phyloP scores from a whole-genome alignment of 1,140 invertebrate species.

The Ectropis grisescens region DNA sequence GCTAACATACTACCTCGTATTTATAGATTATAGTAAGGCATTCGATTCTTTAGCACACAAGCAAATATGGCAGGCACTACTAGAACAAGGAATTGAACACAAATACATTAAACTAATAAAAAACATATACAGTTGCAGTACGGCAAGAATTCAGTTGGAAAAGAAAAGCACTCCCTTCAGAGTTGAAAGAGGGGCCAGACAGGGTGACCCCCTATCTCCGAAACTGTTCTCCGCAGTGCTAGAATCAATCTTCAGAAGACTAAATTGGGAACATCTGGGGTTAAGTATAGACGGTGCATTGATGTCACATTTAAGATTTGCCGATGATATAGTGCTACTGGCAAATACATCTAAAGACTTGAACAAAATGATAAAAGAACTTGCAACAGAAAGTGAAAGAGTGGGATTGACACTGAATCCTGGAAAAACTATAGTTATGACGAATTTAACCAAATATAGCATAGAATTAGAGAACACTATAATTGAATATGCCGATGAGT shows the following conservation, averaged over 20 bases:
- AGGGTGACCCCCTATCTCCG: conserved; percentile 21
- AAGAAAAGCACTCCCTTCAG: conserved; percentile 12
- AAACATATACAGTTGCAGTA: conserved; percentile 12
- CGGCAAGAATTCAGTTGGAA: conserved; percentile 17
- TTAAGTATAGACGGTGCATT: no score
- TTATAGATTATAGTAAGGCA: conserved; percentile 8
- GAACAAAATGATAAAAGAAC: no score
- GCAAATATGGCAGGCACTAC: conserved; percentile 20
- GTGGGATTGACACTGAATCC: conserved; percentile 18
- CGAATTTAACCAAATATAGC: conserved; percentile 10
- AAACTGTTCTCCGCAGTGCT: conserved; percentile 19
- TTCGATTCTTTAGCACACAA: no score
- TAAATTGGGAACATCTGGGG: no score
- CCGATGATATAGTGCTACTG: conserved; percentile 17
- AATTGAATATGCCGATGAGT: conserved; percentile 20
- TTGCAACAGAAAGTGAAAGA: conserved; percentile 17
- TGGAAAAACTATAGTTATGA: conserved; percentile 19
- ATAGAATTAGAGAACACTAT: conserved; percentile 10
- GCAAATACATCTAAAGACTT: conserved; percentile 15
- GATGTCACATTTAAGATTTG: no score
- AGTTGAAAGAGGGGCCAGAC: conserved; percentile 19
- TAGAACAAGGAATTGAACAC: no score
- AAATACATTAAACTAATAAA: no score
- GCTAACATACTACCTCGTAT: no score
- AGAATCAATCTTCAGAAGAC: no score